Percentiles rank a stretch among this genome's conserved stretches.
Evolutionary conservation across 2,888 invertebrate genomes (phyloP).

Genomic region (Leptopilina myrica): DNA sequence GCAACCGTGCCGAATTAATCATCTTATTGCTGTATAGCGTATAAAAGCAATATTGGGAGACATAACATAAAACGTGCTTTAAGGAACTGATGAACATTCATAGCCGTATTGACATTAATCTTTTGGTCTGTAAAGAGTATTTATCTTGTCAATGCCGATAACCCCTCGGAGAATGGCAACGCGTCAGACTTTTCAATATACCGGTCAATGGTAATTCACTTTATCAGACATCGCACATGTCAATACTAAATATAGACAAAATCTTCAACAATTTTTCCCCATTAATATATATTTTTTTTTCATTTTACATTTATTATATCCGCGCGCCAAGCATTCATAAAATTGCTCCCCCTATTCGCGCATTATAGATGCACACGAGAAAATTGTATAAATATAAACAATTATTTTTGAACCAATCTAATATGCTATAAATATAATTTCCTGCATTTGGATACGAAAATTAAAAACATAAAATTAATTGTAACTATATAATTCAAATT

Average conservation of each 20-base stretch:
- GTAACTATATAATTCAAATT: too few species aligned
- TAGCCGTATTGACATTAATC: constrained; percentile 1
- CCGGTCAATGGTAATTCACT: constrained; percentile 52
- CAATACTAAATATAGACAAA: constrained; percentile 36
- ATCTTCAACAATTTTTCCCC: background rate
- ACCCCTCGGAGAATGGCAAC: constrained; percentile 56
- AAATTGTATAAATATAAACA: too few species aligned
- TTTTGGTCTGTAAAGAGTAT: constrained; percentile 47
- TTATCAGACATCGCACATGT: constrained; percentile 16
- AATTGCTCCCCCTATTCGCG: background rate
- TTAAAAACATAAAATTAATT: too few species aligned
- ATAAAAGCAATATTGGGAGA: constrained; percentile 52
- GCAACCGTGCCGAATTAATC: constrained; percentile 44
- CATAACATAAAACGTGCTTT: constrained; percentile 55
- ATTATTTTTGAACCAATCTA: too few species aligned
- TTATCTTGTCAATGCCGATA: constrained; percentile 55
- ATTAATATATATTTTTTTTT: too few species aligned
- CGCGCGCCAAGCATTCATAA: background rate
- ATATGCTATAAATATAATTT: too few species aligned
- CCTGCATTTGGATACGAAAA: too few species aligned
- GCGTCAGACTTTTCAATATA: constrained; percentile 50
- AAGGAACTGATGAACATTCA: constrained; percentile 55
- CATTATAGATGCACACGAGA: too few species aligned
- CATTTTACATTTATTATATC: background rate
- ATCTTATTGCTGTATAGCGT: constrained; percentile 17